Evolutionary conservation across 2,888 invertebrate genomes (phyloP).

Genomic region (Eutolmus rufibarbis): DNA sequence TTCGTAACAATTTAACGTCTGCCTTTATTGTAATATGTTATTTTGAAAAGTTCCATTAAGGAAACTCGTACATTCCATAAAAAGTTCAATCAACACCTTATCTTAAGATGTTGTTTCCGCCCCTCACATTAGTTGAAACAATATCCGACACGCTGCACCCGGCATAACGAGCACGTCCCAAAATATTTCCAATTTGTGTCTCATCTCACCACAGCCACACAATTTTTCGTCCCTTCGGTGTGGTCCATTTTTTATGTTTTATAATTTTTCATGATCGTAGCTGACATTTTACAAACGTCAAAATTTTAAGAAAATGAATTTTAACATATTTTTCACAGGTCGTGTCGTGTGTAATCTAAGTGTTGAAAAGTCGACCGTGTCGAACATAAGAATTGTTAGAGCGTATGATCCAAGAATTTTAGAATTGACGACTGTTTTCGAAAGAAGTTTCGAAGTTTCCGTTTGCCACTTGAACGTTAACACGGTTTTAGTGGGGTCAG

Average conservation of each 20-base stretch:
- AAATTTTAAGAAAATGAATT: constrained; percentile 12
- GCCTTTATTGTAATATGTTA: too few relatives aligned
- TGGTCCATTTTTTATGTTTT: background rate
- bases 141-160: background rate
- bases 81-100: background rate
- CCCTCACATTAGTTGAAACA: constrained; percentile 23
- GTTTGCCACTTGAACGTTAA: background rate
- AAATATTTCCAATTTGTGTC: constrained; percentile 19
- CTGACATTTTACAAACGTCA: constrained; percentile 3
- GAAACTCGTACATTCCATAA: background rate
- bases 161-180: background rate
- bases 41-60: background rate
- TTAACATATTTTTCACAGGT: background rate
- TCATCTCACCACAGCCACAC: background rate
- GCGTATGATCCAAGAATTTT: background rate
- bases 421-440: background rate
- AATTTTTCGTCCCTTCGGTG: background rate
- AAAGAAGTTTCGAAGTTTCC: background rate
- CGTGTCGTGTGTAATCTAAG: background rate
- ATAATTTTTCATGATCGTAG: constrained; percentile 7
- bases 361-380: constrained; percentile 13
- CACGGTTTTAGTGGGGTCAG: background rate
- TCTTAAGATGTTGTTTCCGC: constrained; percentile 2
- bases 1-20: background rate
- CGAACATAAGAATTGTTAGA: background rate